A percentile compares a stretch with the other conserved stretches of the same genome.
phyloP scores from a whole-genome alignment of 2,113 vertebrate species.

The Poeciliopsis prolifica region DNA sequence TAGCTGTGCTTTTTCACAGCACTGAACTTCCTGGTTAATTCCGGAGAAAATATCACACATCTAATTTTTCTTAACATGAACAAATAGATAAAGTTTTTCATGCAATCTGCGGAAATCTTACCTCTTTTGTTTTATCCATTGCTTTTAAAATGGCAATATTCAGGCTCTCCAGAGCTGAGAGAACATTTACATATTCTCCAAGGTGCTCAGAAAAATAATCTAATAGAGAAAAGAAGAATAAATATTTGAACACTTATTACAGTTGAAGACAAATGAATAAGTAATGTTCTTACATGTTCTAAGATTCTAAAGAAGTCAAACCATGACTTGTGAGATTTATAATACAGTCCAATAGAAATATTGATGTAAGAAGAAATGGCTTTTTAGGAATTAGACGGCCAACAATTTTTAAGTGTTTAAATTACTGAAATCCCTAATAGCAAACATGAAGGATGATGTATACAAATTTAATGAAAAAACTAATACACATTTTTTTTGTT shows the following conservation, averaged over 20 bases:
- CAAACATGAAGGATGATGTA: background rate
- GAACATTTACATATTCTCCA: constrained; percentile 90
- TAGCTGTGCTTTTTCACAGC: background rate
- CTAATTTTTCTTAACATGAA: background rate
- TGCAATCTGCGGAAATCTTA: constrained; percentile 60
- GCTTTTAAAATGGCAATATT: constrained; percentile 91
- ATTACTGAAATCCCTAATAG: background rate
- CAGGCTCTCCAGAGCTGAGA: constrained; percentile 91
- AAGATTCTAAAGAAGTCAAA: constrained; percentile 17
- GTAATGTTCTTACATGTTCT: background rate
- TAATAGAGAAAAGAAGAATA: constrained; percentile 60
- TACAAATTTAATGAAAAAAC: background rate
- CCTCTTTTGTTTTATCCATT: constrained; percentile 97
- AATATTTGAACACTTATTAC: constrained; percentile 6
- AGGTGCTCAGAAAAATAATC: constrained; percentile 95
- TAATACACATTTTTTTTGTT: background rate
- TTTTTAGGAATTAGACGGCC: background rate
- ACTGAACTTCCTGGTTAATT: background rate
- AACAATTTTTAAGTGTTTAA: background rate
- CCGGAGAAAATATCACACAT: background rate
- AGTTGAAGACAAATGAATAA: background rate
- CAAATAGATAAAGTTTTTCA: background rate
- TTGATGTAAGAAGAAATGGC: background rate
- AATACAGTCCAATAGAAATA: background rate
- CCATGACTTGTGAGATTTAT: background rate